Conservation (phyloP, 92 coral and sea anemone species). For the Heteractis magnifica region DNA sequence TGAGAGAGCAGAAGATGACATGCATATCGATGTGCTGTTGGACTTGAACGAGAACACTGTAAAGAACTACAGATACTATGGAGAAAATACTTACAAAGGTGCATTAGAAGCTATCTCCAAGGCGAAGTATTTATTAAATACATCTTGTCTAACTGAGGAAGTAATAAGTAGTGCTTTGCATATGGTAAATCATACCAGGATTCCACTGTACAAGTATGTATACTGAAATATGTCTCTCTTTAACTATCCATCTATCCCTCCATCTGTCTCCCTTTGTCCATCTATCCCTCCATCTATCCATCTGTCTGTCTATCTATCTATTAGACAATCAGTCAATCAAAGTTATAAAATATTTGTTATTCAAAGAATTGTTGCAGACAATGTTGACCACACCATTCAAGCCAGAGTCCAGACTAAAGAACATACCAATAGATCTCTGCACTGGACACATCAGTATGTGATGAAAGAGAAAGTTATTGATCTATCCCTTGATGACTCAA, state of each 20-base stretch:
- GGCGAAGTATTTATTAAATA: neutral
- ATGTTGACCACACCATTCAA: slow-evolving; percentile 46
- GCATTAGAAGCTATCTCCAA: slow-evolving; percentile 6
- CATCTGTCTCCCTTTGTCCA: too few relatives aligned
- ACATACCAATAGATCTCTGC: slow-evolving; percentile 37
- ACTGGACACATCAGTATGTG: slow-evolving; percentile 61
- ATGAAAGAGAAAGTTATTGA: slow-evolving; percentile 1
- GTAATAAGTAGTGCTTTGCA: neutral
- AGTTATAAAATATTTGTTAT: neutral
- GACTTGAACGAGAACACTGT: slow-evolving; percentile 24
- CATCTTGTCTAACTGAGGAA: neutral
- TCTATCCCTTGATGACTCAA: too few relatives aligned
- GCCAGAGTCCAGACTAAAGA: slow-evolving; percentile 46
- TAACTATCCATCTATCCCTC: neutral
- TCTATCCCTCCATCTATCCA: too few relatives aligned
- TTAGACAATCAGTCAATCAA: neutral
- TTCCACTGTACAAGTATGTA: slow-evolving; percentile 7
- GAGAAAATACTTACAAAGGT: slow-evolving; percentile 5
- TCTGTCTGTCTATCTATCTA: too few relatives aligned
- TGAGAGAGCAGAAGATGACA: slow-evolving; percentile 37
- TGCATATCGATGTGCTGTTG: slow-evolving; percentile 17
- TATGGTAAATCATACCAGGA: neutral
- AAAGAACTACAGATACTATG: slow-evolving; percentile 26
- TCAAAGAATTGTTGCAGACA: slow-evolving; percentile 48
- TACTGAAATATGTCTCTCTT: too few relatives aligned